Percentiles rank a stretch among this genome's conserved stretches.
phyloP scores from a whole-genome alignment of 1,140 invertebrate species.

The Gonatopus flavifemur region DNA sequence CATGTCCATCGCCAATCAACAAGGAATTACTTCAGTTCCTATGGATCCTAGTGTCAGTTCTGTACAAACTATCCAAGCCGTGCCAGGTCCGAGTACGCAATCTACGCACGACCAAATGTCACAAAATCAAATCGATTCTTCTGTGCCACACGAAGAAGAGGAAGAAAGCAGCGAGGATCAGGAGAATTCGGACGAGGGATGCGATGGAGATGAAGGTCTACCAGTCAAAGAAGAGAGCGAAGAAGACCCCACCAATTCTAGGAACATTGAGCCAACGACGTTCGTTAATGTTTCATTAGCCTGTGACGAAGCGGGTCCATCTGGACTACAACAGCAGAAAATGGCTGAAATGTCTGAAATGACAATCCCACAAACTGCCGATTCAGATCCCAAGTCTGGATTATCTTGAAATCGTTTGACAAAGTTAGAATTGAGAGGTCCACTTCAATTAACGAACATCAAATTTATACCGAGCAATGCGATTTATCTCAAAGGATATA shows the following conservation, averaged over 20 bases:
- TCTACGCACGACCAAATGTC: constrained; percentile 44
- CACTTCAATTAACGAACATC: too few species aligned
- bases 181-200: constrained; percentile 55
- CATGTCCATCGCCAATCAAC: constrained; percentile 41
- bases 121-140: constrained; percentile 39
- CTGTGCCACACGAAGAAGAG: constrained; percentile 44
- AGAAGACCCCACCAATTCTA: constrained; percentile 43
- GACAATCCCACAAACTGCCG: constrained; percentile 40
- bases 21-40: constrained; percentile 55
- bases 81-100: constrained; percentile 50
- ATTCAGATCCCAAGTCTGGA: constrained; percentile 59
- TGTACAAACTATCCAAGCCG: constrained; percentile 45
- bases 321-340: constrained; percentile 58
- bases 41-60: constrained; percentile 46
- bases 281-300: constrained; percentile 58
- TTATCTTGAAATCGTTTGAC: too few species aligned
- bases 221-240: constrained; percentile 54
- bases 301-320: constrained; percentile 61
- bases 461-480: too few species aligned
- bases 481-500: too few species aligned
- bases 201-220: constrained; percentile 53
- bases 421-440: too few species aligned
- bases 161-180: constrained; percentile 51
- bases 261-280: constrained; percentile 51
- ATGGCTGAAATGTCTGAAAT: constrained; percentile 49